phyloP scores from a whole-genome alignment of 2,113 vertebrate genomes.

The Elaphurus davidianus region DNA sequence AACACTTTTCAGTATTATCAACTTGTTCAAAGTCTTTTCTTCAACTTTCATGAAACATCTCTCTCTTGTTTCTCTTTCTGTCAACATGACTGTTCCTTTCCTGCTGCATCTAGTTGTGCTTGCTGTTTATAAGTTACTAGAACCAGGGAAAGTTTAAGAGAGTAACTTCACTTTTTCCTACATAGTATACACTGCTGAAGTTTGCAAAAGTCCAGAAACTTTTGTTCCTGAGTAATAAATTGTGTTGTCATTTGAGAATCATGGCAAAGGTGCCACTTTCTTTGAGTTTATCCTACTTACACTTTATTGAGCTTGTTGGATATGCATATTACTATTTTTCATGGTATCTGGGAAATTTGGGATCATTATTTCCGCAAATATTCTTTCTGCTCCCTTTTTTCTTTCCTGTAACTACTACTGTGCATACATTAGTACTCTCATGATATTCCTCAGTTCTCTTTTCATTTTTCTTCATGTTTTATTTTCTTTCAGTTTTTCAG shows the following conservation, averaged over 20 bases:
- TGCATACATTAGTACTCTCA: background rate
- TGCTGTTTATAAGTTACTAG: background rate
- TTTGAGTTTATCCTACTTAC: background rate
- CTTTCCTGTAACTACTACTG: background rate
- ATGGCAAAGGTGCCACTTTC: constrained; percentile 46
- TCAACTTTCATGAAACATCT: background rate
- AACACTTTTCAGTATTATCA: background rate
- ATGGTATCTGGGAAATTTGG: background rate
- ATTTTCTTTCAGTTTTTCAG: background rate
- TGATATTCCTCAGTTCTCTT: background rate
- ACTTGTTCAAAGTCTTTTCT: background rate
- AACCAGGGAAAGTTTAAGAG: background rate
- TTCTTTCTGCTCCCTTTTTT: background rate
- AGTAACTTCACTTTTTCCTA: background rate
- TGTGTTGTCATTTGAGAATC: constrained; percentile 27
- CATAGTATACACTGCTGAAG: background rate
- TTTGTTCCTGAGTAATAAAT: background rate
- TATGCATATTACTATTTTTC: background rate
- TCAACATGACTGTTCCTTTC: background rate
- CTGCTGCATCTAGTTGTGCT: background rate
- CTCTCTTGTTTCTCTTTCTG: background rate
- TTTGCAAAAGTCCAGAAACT: background rate
- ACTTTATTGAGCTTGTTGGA: background rate
- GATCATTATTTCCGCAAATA: background rate
- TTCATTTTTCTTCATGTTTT: background rate